Conservation (phyloP, 2,888 invertebrate species). For the Plebejus argus region DNA sequence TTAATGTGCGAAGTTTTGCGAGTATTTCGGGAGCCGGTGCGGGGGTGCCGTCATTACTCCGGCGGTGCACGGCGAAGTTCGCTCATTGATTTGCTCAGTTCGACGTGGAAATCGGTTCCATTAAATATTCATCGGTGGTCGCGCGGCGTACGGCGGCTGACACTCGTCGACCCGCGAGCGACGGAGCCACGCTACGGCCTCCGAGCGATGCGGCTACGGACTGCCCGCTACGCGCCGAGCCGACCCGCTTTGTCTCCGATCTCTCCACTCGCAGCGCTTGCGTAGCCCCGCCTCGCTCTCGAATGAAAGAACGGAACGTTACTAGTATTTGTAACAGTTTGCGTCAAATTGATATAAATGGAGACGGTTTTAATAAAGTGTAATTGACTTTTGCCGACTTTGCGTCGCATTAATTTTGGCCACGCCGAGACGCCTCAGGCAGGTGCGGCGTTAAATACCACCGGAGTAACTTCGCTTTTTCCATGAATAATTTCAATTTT, state of each 20-base stretch:
- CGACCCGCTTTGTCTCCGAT: conserved; percentile 53
- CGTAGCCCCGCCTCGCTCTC: conserved; percentile 77
- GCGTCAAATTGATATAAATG: conserved; percentile 82
- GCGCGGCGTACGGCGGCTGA: conserved; percentile 49
- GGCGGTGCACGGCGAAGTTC: conserved; percentile 56
- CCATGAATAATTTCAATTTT: conserved; percentile 75
- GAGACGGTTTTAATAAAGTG: conserved; percentile 81
- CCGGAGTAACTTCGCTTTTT: conserved; percentile 68
- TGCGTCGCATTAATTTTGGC: conserved; percentile 79
- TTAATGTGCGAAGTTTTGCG: conserved; percentile 61
- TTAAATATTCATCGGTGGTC: conserved; percentile 69
- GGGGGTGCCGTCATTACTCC: conserved; percentile 61
- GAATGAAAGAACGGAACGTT: conserved; percentile 78
- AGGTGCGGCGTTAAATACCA: conserved; percentile 76
- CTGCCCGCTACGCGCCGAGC: conserved; percentile 50
- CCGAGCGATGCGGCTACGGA: conserved; percentile 60
- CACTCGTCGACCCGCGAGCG: conserved; percentile 48
- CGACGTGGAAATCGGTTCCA: conserved; percentile 60
- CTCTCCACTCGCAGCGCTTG: conserved; percentile 66
- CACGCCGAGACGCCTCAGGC: conserved; percentile 77
- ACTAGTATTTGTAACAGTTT: conserved; percentile 81
- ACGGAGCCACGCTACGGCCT: conserved; percentile 53
- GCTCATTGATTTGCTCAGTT: conserved; percentile 65
- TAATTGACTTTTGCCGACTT: conserved; percentile 81
- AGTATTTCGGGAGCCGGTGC: conserved; percentile 59